Conservation (phyloP, 2,113 vertebrate species). For the Sphaerodactylus townsendi region DNA sequence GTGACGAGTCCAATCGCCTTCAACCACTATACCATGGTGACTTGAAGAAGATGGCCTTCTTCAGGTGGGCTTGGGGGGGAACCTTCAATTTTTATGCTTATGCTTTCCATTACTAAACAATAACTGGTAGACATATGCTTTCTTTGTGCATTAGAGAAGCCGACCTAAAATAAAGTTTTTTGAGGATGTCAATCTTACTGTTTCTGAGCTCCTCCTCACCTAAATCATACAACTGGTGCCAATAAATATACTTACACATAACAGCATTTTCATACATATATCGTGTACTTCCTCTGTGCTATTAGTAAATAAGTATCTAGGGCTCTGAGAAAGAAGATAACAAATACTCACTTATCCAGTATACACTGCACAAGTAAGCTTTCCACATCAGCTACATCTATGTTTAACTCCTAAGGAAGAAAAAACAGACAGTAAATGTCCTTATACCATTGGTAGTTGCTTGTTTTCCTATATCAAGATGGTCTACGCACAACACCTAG, state of each 20-base stretch:
- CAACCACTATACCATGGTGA: no score
- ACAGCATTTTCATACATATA: constrained; percentile 1
- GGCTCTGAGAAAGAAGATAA: constrained; percentile 21
- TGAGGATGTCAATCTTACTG: not conserved
- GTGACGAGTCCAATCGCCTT: no score
- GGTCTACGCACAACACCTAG: not conserved
- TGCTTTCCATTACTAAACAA: no score
- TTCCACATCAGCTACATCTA: constrained; percentile 98
- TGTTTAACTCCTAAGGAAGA: constrained; percentile 93
- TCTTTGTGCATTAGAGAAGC: not conserved
- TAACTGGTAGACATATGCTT: no score
- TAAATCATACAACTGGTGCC: constrained; percentile 15
- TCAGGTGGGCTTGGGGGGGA: no score
- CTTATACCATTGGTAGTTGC: not conserved
- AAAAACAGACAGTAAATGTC: constrained; percentile 32
- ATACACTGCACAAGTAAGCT: constrained; percentile 99
- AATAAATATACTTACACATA: not conserved
- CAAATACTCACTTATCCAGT: constrained; percentile 95
- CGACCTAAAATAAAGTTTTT: not conserved
- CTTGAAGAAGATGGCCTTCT: no score
- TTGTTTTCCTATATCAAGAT: not conserved
- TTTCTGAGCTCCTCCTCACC: constrained; percentile 12
- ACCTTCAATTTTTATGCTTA: not conserved
- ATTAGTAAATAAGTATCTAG: constrained; percentile 1
- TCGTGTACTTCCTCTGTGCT: not conserved